These are phyloP conservation scores for Lithophane leautieri DNA, from an alignment of 2,888 invertebrate genomes.

Conservation along the genomic window DNA sequence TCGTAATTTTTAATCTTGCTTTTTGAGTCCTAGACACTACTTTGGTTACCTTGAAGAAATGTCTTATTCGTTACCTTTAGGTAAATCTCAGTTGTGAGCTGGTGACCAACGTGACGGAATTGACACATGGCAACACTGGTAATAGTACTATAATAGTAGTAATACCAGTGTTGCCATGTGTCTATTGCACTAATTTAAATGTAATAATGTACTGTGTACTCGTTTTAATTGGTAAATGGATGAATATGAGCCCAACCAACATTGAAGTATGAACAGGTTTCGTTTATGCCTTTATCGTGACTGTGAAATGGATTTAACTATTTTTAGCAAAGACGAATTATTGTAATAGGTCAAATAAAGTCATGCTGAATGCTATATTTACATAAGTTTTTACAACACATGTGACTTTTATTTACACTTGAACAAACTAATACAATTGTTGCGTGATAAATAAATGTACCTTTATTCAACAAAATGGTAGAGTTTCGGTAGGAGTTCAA, in stretches of 20 bases:
- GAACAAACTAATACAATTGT: slow-evolving; percentile 4
- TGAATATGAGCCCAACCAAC: slow-evolving; percentile 16
- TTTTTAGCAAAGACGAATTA: slow-evolving; percentile 26
- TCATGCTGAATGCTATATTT: slow-evolving; percentile 46
- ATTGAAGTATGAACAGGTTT: slow-evolving; percentile 23
- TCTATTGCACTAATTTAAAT: too few relatives aligned
- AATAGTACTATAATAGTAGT: background rate
- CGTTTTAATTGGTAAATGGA: slow-evolving; percentile 18
- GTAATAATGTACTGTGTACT: background rate
- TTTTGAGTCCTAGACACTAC: background rate
- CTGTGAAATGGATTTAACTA: slow-evolving; percentile 35
- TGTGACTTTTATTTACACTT: slow-evolving; percentile 42
- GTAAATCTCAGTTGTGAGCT: too few relatives aligned
- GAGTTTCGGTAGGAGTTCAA: background rate
- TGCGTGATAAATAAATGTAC: background rate
- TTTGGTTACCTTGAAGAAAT: background rate
- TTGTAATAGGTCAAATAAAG: slow-evolving; percentile 41
- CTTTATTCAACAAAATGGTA: background rate
- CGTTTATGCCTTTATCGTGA: slow-evolving; percentile 16
- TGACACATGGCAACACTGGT: background rate
- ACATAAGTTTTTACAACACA: slow-evolving; percentile 31
- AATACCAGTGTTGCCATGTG: too few relatives aligned
- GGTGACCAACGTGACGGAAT: background rate
- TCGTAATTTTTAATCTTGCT: background rate
- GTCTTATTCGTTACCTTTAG: background rate